Evolutionary conservation across 2,113 vertebrate genomes (phyloP), one percentile per base, ranked within the genome.

Genomic region (Nothobranchius kuhntae): DNA sequence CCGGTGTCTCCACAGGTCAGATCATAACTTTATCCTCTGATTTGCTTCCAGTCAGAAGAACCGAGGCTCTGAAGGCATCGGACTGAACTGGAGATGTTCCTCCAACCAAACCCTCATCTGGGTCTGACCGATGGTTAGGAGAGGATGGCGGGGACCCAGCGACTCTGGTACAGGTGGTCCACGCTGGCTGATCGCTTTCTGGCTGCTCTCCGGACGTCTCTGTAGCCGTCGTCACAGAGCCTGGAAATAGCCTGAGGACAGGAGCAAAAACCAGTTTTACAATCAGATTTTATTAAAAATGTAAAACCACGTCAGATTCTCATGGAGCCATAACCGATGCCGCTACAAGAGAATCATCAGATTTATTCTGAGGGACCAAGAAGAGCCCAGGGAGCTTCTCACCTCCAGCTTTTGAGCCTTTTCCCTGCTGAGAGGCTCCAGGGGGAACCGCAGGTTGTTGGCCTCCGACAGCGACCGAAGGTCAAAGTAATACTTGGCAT

Each of bases 401-500:
- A 98, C 96, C 96, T 99, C 97, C 9, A 99, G 95, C 63, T 95
- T 98, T 77, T 93, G 96, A 6, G 97, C 97, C 61, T 96, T 94
- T 64, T 98, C 96, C 77, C 95, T 91, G 92, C 95, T 96, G 54
- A 99, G 95, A 2, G 95, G 96, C 85, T 98, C 96, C 92, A 97
- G 92, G 10, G 97, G 96, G 88, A 95, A 95, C 87, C 95, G 96
- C 73, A 99, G 92, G 89, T 95, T 96, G 90, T 98, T 98, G 0
- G 95, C 93, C 91, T 98, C 96, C n/a, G 97, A 96, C 55, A 99
- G 92, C 35, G 95, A 98, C 8, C 97, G 96, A 79, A 99, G 94
- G 92, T 99, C 97, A 83, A 99, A 99, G 87, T 99, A 99, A 91
- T 99, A 99, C 94, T 98, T 99, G 90, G 97, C 97, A 71, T 99